These are phyloP conservation scores for Pelecanoides urinatrix DNA, from an alignment of 2,113 vertebrate species.

Conservation along the genomic window DNA sequence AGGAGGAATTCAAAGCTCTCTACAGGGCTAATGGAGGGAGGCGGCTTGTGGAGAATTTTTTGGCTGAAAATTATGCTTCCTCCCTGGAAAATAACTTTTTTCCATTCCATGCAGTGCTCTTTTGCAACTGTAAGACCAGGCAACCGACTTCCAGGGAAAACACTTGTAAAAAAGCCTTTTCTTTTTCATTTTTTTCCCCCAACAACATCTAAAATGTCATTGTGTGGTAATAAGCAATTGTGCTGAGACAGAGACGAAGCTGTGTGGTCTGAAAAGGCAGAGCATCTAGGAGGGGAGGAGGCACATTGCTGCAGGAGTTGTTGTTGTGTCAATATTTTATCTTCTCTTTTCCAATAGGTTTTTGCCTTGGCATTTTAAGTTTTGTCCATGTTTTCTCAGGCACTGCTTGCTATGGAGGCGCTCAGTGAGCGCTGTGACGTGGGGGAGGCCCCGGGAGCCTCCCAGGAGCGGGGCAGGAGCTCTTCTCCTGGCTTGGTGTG, in stretches of 20 bases:
- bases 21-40: not conserved
- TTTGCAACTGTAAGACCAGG: not conserved
- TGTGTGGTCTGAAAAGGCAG: not conserved
- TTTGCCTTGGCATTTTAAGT: not conserved
- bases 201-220: not conserved
- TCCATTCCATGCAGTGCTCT: conserved; percentile 13
- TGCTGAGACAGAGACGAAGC: not conserved
- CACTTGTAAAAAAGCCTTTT: not conserved
- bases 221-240: not conserved
- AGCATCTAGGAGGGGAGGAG: not conserved
- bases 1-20: conserved; percentile 1
- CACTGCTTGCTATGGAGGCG: not conserved
- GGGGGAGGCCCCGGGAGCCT: not conserved
- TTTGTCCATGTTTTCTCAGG: not conserved
- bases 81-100: conserved; percentile 46
- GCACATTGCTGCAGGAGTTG: not conserved
- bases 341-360: not conserved
- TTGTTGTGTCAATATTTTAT: not conserved
- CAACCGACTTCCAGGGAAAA: conserved; percentile 7
- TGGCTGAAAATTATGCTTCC: conserved; percentile 46
- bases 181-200: not conserved
- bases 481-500: not conserved
- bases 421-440: not conserved
- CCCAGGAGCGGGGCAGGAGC: not conserved
- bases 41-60: not conserved